Evolutionary conservation across 2,113 vertebrate species (phyloP).

Genomic region (cat (Felis catus)): F.catus_Fca126_mat1.0 CM031412.1:187594001-187594500

Average conservation of each 20-base stretch:
- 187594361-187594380: slow-evolving; percentile 97
- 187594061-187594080: neutral
- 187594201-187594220: slow-evolving; percentile 89
- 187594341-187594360: slow-evolving; percentile 95
- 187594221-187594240: slow-evolving; percentile 95
- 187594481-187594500: neutral
- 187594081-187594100: neutral
- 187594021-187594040: neutral
- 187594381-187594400: slow-evolving; percentile 86
- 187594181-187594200: neutral
- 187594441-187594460: neutral
- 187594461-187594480: neutral
- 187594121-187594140: neutral
- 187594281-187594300: slow-evolving; percentile 93
- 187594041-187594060: neutral
- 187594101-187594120: neutral
- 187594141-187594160: neutral
- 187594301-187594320: slow-evolving; percentile 94
- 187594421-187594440: neutral
- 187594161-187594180: neutral
- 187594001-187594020: slow-evolving; percentile 16
- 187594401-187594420: neutral
- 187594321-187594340: slow-evolving; percentile 97
- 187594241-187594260: slow-evolving; percentile 92
- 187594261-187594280: slow-evolving; percentile 95